Base-by-base conservation (phyloP, 2,888 invertebrate genomes). In the Charanyca ferruginea region DNA sequence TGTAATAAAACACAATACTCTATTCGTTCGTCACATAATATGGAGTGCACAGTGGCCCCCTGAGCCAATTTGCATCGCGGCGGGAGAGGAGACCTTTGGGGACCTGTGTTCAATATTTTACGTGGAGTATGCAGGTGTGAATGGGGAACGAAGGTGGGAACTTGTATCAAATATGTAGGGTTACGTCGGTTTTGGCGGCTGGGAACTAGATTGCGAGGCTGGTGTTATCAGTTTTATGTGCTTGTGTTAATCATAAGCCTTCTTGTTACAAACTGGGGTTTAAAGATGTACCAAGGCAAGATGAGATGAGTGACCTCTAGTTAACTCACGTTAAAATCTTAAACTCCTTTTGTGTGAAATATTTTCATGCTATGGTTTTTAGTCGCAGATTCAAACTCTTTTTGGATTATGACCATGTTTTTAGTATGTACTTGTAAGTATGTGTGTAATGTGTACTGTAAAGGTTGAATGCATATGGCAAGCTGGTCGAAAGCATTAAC, bases 51-150 rank as follows among this genome's bases (percentile, higher is more conserved):
- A 63, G 83, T 69, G 76, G 73, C 75, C 78, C 83, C 77, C 79
- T 80, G 83, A 83, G 85, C 84, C 88, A 87, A 89, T 89, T 88
- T 89, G 87, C 87, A 87, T 85, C 79, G 81, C 71, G 74, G 79
- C 81, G 81, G 75, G 84, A 79, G 81, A 59, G 61, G 25, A 71
- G 71, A 65, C 80, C 83, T 76, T 57, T 52, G 84, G 79, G 84
- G 74, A 75, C 74, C 74, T 80, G 41, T 78, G 79, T 66, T 87
- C 87, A 82, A 88, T 88, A 87, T 86, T 86, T 87, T 85, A 87
- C 87, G 83, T 81, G 82, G 74, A 65, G 66, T 72, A 73, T 81
- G 79, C 84, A 86, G 83, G 85, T 85, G 85, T 76, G 78, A 78
- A 82, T 67, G 52, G 76, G 65, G 70, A 48, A 71, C 57, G 52